These are phyloP conservation scores for Prinia subflava DNA, from an alignment of 2,113 vertebrate species.

Conservation along the genomic window DNA sequence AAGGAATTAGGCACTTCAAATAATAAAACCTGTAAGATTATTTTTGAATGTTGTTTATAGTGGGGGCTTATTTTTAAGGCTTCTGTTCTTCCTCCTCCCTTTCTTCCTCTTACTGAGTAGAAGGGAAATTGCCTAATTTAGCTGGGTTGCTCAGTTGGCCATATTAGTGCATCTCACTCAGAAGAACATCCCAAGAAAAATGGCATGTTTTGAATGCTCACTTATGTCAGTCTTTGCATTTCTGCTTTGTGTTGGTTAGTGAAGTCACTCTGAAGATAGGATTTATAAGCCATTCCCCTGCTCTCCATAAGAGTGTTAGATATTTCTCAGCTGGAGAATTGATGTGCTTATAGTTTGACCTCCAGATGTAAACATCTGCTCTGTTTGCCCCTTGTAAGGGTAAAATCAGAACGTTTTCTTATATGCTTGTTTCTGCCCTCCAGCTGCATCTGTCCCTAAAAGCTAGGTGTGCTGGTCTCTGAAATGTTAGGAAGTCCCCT, in stretches of 20 bases:
- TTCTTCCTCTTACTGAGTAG: background rate
- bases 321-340: background rate
- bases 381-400: background rate
- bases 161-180: background rate
- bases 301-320: background rate
- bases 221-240: background rate
- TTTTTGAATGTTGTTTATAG: background rate
- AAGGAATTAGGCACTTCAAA: background rate
- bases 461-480: background rate
- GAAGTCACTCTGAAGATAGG: background rate
- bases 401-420: background rate
- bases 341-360: background rate
- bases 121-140: slow-evolving; percentile 21
- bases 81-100: background rate
- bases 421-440: background rate
- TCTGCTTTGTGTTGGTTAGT: background rate
- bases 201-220: background rate
- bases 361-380: slow-evolving; percentile 40
- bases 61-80: background rate
- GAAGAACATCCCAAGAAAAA: background rate
- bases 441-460: background rate
- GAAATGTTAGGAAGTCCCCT: background rate
- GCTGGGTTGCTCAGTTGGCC: background rate
- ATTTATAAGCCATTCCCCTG: background rate
- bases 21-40: background rate